Conservation (phyloP, 1,140 invertebrate species). For the Myzus persicae region DNA sequence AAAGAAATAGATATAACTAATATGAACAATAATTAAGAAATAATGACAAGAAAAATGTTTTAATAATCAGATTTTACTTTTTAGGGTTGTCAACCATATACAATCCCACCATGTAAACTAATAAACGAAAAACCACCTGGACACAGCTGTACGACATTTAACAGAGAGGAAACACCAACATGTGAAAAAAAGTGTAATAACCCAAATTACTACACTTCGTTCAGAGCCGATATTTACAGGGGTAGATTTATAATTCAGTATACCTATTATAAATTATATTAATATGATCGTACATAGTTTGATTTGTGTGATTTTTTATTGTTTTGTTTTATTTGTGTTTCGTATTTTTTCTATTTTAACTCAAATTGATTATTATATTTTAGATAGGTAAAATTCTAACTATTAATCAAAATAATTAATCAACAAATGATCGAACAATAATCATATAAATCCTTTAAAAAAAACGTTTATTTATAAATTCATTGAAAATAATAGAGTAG, state of each 20-base stretch:
- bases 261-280: no score
- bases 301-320: neutral
- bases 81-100: slow-evolving; percentile 43
- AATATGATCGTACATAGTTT: neutral
- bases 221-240: neutral
- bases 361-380: neutral
- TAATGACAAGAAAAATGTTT: no score
- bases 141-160: neutral
- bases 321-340: neutral
- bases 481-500: no score
- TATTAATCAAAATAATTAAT: no score
- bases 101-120: neutral
- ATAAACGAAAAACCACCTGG: neutral
- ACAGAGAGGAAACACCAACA: neutral
- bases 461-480: no score
- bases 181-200: slow-evolving; percentile 20
- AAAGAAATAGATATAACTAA: no score
- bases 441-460: no score
- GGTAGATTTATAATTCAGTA: neutral
- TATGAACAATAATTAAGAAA: no score
- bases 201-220: neutral
- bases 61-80: neutral
- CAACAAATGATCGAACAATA: no score
- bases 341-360: neutral
- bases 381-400: neutral